Percentiles rank a stretch among this genome's conserved stretches.
Evolutionary conservation across 2,113 vertebrate species (phyloP).

Genomic region (Isichthys henryi): DNA sequence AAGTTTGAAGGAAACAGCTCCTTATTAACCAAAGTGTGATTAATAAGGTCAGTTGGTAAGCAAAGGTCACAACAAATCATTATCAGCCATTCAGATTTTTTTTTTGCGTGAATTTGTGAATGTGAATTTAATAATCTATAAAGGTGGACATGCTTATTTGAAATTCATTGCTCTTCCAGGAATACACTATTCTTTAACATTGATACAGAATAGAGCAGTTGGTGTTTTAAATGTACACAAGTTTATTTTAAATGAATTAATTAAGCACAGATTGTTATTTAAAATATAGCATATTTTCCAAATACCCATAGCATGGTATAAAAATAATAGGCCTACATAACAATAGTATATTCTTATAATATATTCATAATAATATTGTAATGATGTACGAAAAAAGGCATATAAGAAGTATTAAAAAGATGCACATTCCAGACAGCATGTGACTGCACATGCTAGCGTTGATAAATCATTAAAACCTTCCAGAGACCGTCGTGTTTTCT

Average conservation of each 20-base stretch:
- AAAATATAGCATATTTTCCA: background rate
- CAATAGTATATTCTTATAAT: background rate
- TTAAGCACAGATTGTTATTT: background rate
- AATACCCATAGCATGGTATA: background rate
- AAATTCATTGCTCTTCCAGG: background rate
- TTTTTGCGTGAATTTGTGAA: background rate
- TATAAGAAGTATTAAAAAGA: conserved; percentile 58
- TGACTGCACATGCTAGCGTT: conserved; percentile 45
- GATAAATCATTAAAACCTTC: conserved; percentile 50
- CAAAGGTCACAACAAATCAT: background rate
- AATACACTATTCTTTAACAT: background rate
- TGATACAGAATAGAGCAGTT: too few relatives aligned
- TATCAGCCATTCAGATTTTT: background rate
- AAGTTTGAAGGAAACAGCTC: background rate
- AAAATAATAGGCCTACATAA: background rate
- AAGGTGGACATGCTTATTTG: background rate
- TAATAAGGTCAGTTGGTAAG: background rate
- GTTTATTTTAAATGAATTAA: background rate
- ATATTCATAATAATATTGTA: background rate
- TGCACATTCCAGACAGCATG: conserved; percentile 44
- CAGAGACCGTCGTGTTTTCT: conserved; percentile 41
- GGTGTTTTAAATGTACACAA: background rate
- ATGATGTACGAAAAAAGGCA: conserved; percentile 41
- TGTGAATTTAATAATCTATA: background rate
- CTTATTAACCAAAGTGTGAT: background rate